Evolutionary conservation across 2,797 vertebrate genomes (phyloP).

Genomic region (Cercopithecus petaurista): DNA sequence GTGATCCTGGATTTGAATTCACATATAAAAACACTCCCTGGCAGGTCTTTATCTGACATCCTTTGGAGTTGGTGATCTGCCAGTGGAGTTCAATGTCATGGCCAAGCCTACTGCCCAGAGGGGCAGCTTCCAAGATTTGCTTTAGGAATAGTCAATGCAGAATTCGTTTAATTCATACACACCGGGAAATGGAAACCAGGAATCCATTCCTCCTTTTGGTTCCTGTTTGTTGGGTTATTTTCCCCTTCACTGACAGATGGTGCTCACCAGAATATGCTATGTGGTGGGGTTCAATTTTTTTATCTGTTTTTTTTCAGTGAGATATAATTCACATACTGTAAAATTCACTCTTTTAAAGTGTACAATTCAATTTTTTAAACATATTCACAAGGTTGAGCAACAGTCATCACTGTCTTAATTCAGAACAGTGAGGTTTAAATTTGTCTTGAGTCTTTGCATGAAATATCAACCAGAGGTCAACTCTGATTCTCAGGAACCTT

Average conservation of each 20-base stretch:
- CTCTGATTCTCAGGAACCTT: constrained; percentile 24
- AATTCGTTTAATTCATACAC: constrained; percentile 14
- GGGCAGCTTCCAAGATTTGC: not conserved
- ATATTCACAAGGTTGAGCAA: not conserved
- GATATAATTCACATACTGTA: not conserved
- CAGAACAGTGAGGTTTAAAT: constrained; percentile 12
- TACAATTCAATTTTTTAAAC: not conserved
- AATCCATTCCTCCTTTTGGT: constrained; percentile 5
- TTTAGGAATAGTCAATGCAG: not conserved
- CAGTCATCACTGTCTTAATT: not conserved
- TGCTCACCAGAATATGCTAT: not conserved
- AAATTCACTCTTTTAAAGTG: constrained; percentile 15
- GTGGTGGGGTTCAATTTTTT: constrained; percentile 14
- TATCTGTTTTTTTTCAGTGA: not conserved
- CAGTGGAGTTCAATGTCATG: constrained; percentile 13
- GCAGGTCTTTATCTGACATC: constrained; percentile 42
- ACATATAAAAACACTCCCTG: not conserved
- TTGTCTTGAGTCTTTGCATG: constrained; percentile 55
- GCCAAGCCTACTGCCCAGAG: not conserved
- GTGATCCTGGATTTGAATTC: constrained; percentile 34
- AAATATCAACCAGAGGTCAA: constrained; percentile 28
- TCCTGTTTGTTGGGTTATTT: constrained; percentile 7
- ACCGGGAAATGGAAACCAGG: constrained; percentile 45
- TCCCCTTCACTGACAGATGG: not conserved
- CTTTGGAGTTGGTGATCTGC: constrained; percentile 5